These are phyloP conservation scores for Clarias fuscus DNA, from an alignment of 2,797 vertebrate species.

Conservation along the genomic window DNA sequence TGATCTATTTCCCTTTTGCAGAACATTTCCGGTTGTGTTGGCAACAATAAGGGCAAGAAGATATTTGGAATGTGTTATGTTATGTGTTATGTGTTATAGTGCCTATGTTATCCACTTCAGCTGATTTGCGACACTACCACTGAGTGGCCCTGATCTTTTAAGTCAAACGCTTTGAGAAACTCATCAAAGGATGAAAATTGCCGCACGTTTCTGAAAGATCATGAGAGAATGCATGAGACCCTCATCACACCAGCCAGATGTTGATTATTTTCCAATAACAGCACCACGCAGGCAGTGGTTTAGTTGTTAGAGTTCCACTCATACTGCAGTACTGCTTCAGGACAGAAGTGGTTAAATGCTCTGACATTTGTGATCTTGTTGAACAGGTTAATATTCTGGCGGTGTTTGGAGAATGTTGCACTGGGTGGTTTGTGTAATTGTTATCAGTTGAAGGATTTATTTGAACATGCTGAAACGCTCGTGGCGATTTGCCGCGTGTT, in stretches of 20 bases:
- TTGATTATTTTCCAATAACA: background rate
- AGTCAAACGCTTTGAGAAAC: too few species aligned
- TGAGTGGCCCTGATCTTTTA: too few species aligned
- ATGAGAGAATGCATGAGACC: background rate
- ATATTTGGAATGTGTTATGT: background rate
- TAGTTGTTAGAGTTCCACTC: background rate
- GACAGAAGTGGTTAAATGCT: background rate
- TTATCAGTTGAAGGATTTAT: constrained; percentile 43
- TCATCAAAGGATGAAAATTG: too few species aligned
- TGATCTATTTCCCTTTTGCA: background rate
- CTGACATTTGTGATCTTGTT: background rate
- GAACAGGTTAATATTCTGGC: constrained; percentile 15
- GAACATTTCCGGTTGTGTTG: background rate
- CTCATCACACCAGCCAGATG: background rate
- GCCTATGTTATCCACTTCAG: too few species aligned
- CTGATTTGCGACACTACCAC: too few species aligned
- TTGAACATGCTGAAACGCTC: constrained; percentile 23
- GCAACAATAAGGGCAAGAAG: background rate
- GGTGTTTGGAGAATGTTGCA: constrained; percentile 17
- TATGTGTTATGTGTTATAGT: too few species aligned
- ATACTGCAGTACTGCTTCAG: background rate
- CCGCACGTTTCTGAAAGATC: background rate
- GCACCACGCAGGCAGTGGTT: background rate
- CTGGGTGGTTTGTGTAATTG: constrained; percentile 40
- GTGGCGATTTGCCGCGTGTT: background rate